phyloP scores from a whole-genome alignment of 2,113 vertebrate genomes.

The Hemiprocne comata region DNA sequence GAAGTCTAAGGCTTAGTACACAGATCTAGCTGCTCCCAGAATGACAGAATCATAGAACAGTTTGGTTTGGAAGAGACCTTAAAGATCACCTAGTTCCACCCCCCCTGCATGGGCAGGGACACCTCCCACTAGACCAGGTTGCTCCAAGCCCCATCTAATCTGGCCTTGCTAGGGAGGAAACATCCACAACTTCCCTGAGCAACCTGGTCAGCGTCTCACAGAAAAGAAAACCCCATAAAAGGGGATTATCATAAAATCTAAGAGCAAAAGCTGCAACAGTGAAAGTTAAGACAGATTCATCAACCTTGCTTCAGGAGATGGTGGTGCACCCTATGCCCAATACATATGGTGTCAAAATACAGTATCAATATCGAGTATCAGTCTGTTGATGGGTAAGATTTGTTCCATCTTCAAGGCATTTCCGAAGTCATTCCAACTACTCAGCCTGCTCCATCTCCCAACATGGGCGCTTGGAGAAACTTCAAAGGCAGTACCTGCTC shows the following conservation, averaged over 20 bases:
- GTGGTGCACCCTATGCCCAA: accelerated
- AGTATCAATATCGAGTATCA: accelerated
- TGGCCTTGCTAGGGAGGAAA: too few relatives aligned
- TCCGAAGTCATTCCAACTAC: background rate
- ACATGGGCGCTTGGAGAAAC: background rate
- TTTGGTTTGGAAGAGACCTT: too few relatives aligned
- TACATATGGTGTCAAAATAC: accelerated
- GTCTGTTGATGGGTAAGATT: background rate
- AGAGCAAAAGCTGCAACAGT: background rate
- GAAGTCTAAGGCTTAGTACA: background rate
- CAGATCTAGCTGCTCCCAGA: background rate
- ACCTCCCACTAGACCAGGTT: too few relatives aligned
- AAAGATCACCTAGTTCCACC: too few relatives aligned
- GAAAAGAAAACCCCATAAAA: background rate
- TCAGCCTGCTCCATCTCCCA: background rate
- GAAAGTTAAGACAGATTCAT: too few relatives aligned
- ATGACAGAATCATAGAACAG: too few relatives aligned
- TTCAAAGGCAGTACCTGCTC: background rate
- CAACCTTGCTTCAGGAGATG: background rate
- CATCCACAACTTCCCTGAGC: too few relatives aligned
- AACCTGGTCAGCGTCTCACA: too few relatives aligned
- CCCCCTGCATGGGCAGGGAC: too few relatives aligned
- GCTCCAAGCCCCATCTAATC: too few relatives aligned
- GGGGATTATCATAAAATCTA: background rate
- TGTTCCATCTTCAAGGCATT: background rate